phyloP scores from a whole-genome alignment of 2,888 invertebrate genomes.

The Amphipyra tragopoginis region DNA sequence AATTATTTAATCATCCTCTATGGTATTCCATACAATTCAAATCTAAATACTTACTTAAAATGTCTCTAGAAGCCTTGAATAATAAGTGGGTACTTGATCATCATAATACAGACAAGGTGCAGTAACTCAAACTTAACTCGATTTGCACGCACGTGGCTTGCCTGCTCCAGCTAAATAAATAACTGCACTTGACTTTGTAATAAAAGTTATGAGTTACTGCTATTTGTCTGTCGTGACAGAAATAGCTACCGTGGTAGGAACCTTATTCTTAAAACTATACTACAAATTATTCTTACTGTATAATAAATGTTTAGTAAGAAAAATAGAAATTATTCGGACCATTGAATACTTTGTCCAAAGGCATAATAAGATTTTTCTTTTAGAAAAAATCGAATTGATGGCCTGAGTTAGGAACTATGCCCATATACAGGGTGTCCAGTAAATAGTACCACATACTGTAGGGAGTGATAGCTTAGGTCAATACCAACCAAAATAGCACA shows the following conservation, averaged over 20 bases:
- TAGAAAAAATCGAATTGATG: neutral
- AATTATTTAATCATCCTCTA: neutral
- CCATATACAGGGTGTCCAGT: too few species aligned
- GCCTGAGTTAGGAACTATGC: too few species aligned
- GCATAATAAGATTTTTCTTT: neutral
- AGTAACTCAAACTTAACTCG: conserved; percentile 7
- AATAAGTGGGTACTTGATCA: neutral
- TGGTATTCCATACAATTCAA: neutral
- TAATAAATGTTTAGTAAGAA: conserved; percentile 6
- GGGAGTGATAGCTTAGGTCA: too few species aligned
- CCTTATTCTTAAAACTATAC: conserved; percentile 13
- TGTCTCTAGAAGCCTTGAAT: too few species aligned
- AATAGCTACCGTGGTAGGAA: conserved; percentile 26
- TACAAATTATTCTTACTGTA: conserved; percentile 15
- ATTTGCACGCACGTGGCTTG: conserved; percentile 36
- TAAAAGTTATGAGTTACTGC: conserved; percentile 1
- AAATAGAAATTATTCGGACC: neutral
- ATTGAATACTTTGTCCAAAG: neutral
- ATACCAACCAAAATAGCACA: too few species aligned
- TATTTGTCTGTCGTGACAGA: conserved; percentile 20
- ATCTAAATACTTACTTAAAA: neutral
- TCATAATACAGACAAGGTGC: conserved; percentile 29
- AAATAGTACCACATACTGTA: too few species aligned
- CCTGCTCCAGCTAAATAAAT: conserved; percentile 27
- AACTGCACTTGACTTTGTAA: conserved; percentile 18